Conservation (phyloP, 2,888 invertebrate species). For the Apamea epomidion region DNA sequence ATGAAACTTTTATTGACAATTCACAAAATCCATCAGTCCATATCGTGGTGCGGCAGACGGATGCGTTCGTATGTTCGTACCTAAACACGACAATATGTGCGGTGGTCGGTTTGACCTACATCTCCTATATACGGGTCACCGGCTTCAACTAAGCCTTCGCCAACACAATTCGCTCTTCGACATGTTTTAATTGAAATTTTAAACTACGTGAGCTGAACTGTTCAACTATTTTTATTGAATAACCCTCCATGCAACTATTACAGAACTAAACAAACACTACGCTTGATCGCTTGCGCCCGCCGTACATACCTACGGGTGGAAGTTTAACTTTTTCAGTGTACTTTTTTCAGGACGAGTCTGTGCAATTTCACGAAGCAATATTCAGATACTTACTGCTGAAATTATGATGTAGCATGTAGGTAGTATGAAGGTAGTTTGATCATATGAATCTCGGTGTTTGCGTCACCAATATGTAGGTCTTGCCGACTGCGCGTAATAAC, state of each 20-base stretch:
- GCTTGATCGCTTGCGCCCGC: not conserved
- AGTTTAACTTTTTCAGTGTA: not conserved
- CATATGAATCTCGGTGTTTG: conserved; percentile 52
- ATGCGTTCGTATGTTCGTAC: conserved; percentile 68
- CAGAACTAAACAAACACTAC: conserved; percentile 12
- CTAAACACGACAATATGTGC: conserved; percentile 73
- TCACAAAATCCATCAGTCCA: conserved; percentile 51
- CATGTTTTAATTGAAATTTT: conserved; percentile 80
- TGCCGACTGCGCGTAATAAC: conserved; percentile 32
- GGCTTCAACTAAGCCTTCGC: conserved; percentile 70
- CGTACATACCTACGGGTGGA: not conserved
- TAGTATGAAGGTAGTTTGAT: conserved; percentile 7
- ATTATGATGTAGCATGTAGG: not conserved
- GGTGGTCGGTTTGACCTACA: conserved; percentile 86
- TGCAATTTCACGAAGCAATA: not conserved
- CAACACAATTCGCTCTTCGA: conserved; percentile 74
- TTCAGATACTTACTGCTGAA: not conserved
- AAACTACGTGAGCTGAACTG: conserved; percentile 57
- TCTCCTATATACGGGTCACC: conserved; percentile 84
- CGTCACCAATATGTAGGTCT: conserved; percentile 38
- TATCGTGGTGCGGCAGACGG: conserved; percentile 42
- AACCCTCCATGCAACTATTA: conserved; percentile 17
- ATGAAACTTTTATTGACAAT: conserved; percentile 49
- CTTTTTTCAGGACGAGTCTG: not conserved
- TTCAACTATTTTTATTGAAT: conserved; percentile 45